Evolutionary conservation across 1,140 invertebrate genomes (phyloP), one percentile per base, ranked within the genome.

Genomic region (Cydia amplana): DNA sequence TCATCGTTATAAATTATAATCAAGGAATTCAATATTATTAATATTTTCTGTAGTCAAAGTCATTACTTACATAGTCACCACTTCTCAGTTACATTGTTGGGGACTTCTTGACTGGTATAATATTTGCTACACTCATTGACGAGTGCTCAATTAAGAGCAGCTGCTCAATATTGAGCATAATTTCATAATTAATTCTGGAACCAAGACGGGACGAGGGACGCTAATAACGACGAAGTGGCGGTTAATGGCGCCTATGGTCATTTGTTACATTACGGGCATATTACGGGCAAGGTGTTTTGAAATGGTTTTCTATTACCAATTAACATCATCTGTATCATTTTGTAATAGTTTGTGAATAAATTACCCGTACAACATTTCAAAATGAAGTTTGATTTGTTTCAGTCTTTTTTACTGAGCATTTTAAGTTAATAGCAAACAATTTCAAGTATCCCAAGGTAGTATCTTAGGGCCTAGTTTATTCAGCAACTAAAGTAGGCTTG

Each of bases 161-260:
- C 55, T 60, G 55, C 55, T 18, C 51, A 60, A 20, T 23, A 23
- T 23, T 60, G 20, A 60, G 55, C 55, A 60, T 23, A 60, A 60
- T 60, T 60, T 60, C 55, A 23, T 60, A 60, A 60, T 60, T 60
- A 60, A 23, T 60, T 60, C 55, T 60, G 55, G 20, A 23, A 18
- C 51, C n/a, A 55, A 60, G 20, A 60, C 20, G 20, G 10, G 10
- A 12, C 20, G 55, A 60, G 55, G 55, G 55, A 60, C n/a, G 55
- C 55, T 23, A 60, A 60, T 60, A 60, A 23, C 55, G 55, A 23
- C 55, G 12, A 60, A 23, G 20, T 60, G 55, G 55, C 7, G 55
- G 55, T 20, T 51, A 60, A 60, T 60, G 20, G 7, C 9, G 18
- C 6, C 7, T 23, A 23, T 2, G 20, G 55, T 23, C 18, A 60